Conservation (phyloP, 2,797 vertebrate species). For the Enteromius thamalakanensis region DNA sequence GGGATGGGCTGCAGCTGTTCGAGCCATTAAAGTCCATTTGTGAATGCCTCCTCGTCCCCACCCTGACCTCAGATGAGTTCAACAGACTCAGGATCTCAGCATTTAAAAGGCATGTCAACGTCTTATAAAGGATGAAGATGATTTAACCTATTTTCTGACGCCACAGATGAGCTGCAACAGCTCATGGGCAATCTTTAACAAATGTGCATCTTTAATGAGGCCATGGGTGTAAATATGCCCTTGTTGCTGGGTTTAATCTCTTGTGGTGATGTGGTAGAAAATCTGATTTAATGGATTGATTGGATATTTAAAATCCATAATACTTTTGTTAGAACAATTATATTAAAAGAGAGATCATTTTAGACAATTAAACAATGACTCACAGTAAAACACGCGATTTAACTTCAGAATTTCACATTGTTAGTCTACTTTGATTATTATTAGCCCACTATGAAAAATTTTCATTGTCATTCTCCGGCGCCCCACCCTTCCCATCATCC, state of each 20-base stretch:
- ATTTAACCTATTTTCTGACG: conserved; percentile 26
- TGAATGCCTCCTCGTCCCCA: conserved; percentile 68
- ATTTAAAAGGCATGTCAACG: conserved; percentile 11
- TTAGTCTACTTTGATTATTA: background rate
- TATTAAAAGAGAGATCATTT: background rate
- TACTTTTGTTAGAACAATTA: background rate
- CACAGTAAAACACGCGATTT: background rate
- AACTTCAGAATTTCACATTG: background rate
- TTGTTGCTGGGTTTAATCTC: background rate
- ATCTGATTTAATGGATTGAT: background rate
- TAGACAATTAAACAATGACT: background rate
- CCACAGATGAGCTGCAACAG: background rate
- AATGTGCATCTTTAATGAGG: conserved; percentile 12
- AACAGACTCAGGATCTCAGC: background rate
- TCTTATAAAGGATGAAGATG: background rate
- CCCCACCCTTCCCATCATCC: conserved; percentile 48
- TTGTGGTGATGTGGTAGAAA: background rate
- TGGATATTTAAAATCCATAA: conserved; percentile 4
- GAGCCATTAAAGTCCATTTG: conserved; percentile 49
- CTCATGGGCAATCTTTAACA: background rate
- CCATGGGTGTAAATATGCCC: background rate
- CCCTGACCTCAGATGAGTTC: conserved; percentile 71
- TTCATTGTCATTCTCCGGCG: conserved; percentile 48
- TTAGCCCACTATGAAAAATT: background rate
- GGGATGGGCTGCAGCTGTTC: conserved; percentile 50